A percentile compares a stretch with the other conserved stretches of the same genome.
Evolutionary conservation across 1,140 invertebrate genomes (phyloP).

Genomic region (Acyrthosiphon pisum): DNA sequence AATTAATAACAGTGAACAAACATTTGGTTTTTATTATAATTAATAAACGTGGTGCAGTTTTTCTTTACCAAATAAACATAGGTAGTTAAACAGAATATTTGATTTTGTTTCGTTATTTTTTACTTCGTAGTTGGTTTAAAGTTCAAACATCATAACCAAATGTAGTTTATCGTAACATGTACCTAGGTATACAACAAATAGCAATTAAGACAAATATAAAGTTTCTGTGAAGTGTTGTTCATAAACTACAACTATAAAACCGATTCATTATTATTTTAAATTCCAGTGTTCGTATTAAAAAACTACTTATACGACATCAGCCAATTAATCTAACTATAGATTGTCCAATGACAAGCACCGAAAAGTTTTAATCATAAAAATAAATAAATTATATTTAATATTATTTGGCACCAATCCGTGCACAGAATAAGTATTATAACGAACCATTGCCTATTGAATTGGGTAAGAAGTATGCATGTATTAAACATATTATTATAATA

Average conservation of each 20-base stretch:
- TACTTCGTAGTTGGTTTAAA: background rate
- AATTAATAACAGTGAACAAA: background rate
- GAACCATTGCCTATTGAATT: background rate
- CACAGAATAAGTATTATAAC: background rate
- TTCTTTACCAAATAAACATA: background rate
- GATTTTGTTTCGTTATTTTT: background rate
- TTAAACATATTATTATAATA: no score
- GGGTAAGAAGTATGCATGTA: background rate
- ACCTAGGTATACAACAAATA: background rate
- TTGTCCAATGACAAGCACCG: background rate
- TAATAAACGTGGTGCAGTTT: background rate
- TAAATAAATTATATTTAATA: background rate
- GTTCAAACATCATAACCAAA: background rate
- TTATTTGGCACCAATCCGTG: background rate
- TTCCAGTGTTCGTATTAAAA: background rate
- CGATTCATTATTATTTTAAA: background rate
- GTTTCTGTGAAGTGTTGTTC: background rate
- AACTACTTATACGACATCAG: no score
- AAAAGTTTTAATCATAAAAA: background rate
- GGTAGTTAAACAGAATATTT: background rate
- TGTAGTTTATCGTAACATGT: background rate
- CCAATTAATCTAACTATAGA: background rate
- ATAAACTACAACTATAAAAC: background rate
- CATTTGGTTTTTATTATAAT: background rate
- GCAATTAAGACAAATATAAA: background rate